These are phyloP conservation scores for Gymnogyps californianus DNA, from an alignment of 2,113 vertebrate species.

Conservation along the genomic window DNA sequence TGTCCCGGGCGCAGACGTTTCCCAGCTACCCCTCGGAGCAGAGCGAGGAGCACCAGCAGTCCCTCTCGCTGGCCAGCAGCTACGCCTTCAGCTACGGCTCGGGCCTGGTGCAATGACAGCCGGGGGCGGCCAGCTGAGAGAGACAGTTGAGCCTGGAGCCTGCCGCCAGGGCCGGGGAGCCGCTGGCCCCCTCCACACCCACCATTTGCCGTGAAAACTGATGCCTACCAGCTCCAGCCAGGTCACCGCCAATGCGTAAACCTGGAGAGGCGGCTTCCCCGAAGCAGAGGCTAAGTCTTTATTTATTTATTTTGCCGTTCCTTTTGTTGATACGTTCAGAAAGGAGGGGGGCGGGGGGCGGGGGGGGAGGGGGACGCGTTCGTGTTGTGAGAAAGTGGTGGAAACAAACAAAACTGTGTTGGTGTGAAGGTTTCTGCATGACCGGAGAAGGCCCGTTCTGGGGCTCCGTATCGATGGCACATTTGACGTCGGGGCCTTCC, in stretches of 20 bases:
- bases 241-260: constrained; percentile 11
- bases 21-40: constrained; percentile 89
- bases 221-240: constrained; percentile 11
- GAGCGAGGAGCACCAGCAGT: constrained; percentile 77
- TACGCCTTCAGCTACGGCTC: constrained; percentile 84
- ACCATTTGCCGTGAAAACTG: constrained; percentile 48
- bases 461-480: accelerated
- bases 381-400: constrained; percentile 53
- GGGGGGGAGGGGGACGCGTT: neutral
- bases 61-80: constrained; percentile 86
- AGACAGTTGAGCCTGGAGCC: constrained; percentile 72
- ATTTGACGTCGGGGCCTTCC: neutral
- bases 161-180: constrained; percentile 8
- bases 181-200: neutral
- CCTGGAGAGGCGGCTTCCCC: constrained; percentile 58
- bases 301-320: constrained; percentile 74
- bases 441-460: neutral
- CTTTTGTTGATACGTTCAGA: constrained; percentile 49
- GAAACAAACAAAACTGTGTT: constrained; percentile 46
- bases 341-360: neutral
- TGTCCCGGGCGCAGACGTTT: constrained; percentile 93
- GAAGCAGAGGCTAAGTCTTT: constrained; percentile 71
- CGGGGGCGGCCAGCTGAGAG: neutral
- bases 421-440: constrained; percentile 50
- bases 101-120: constrained; percentile 87